Evolutionary conservation across 2,888 invertebrate species (phyloP).

Genomic region (Hyalella azteca): DNA sequence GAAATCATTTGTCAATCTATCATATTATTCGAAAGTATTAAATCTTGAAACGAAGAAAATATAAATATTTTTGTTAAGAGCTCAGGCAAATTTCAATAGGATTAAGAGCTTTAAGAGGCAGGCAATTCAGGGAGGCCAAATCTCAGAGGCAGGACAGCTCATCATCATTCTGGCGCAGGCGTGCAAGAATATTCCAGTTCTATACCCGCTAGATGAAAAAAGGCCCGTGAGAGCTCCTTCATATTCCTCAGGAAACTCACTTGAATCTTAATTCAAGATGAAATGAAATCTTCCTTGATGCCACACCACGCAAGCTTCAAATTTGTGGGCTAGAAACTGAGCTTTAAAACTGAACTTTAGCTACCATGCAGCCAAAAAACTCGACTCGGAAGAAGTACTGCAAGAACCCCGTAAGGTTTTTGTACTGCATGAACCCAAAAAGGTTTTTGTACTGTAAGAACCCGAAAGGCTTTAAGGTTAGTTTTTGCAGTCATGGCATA

Average conservation of each 20-base stretch:
- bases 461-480: too few relatives aligned
- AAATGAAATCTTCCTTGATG: conserved; percentile 32
- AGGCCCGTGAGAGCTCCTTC: conserved; percentile 16
- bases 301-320: neutral
- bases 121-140: conserved; percentile 20
- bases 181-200: conserved; percentile 32
- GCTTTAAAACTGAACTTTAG: too few relatives aligned
- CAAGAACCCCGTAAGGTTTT: too few relatives aligned
- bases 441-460: too few relatives aligned
- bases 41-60: too few relatives aligned
- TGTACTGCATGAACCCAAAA: too few relatives aligned
- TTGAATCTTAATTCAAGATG: conserved; percentile 14
- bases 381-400: too few relatives aligned
- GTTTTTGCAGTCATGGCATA: too few relatives aligned
- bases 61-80: conserved; percentile 15
- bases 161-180: conserved; percentile 22
- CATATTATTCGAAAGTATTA: too few relatives aligned
- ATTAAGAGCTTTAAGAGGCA: conserved; percentile 15
- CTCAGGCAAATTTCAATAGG: conserved; percentile 34
- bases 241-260: conserved; percentile 21
- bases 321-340: too few relatives aligned
- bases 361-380: too few relatives aligned
- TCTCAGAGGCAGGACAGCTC: conserved; percentile 22
- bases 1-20: too few relatives aligned
- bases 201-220: neutral